These are phyloP conservation scores for Drosophila sucinea DNA, from an alignment of 1,140 invertebrate species.

Conservation along the genomic window DNA sequence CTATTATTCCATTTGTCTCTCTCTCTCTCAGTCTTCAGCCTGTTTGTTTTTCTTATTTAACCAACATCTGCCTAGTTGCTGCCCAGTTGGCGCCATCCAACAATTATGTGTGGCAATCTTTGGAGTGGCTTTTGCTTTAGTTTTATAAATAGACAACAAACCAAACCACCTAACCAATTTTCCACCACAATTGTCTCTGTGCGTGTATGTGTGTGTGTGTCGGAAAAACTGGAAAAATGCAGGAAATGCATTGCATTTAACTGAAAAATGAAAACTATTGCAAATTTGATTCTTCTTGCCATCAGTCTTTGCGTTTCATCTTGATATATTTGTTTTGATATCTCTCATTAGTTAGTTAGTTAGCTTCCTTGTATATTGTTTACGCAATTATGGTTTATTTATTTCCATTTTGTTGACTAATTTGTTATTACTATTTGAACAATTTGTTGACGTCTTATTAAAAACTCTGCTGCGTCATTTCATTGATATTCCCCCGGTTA, in stretches of 20 bases:
- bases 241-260: constrained; percentile 44
- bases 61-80: constrained; percentile 21
- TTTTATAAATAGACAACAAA: constrained; percentile 64
- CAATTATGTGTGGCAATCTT: constrained; percentile 51
- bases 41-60: constrained; percentile 40
- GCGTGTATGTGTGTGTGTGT: constrained; percentile 25
- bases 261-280: neutral
- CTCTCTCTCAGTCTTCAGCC: constrained; percentile 7
- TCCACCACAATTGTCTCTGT: constrained; percentile 66
- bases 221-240: constrained; percentile 19
- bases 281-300: neutral
- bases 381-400: neutral
- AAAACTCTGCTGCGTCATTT: neutral
- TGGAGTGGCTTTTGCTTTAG: constrained; percentile 25
- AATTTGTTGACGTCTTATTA: neutral
- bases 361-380: neutral
- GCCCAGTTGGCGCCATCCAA: constrained; percentile 49
- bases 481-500: neutral
- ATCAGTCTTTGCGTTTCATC: neutral
- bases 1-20: constrained; percentile 46
- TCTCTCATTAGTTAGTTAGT: neutral
- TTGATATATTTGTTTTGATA: neutral
- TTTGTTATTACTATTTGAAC: neutral
- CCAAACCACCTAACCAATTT: constrained; percentile 29
- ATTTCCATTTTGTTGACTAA: neutral